Base-by-base conservation (phyloP, 1,140 invertebrate genomes). In the Drosophila nasuta region DNA sequence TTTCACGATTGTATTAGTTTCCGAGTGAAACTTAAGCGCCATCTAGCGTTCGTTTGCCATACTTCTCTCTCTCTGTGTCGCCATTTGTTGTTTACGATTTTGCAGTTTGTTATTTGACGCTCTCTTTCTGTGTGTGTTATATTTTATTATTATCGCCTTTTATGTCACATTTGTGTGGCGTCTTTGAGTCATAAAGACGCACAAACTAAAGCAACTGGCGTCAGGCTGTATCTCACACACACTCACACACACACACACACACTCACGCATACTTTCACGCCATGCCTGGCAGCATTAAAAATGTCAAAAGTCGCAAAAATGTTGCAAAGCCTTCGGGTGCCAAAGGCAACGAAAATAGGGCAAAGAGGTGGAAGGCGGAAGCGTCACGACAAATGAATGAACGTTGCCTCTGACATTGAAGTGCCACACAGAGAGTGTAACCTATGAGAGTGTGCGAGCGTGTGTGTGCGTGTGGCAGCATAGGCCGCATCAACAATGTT, bases 61-160 rank as follows among this genome's bases (percentile, higher is more conserved):
- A 25, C 20, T 25, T 25, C 45, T 41, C 38, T 10, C 38, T 3
- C 46, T 56, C 0, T 33, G 33, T 7, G 33, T 68, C 48, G 54
- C 41, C 75, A 77, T 67, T 80, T 69, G 80, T 89, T 89, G 71
- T 89, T 88, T 88, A 88, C 83, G 83, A 81, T 88, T 89, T 85
- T 88, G 85, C 83, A 89, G 80, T 89, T 85, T 89, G 71, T 89
- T 85, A 89, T 89, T 81, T 81, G 67, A 77, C 68, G 62, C 48
- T 25, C 54, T 15, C 54, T 15, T 33, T 56, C 38, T 25, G n/a
- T 17, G 70, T 17, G 70, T 79, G 80, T 67, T 66, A 89, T 89
- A 89, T 89, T 89, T 89, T 89, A 89, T 89, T 89, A 89, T 89
- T 89, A 89, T 89, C 85, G 85, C 78, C 66, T 81, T 89, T 89